Evolutionary conservation across 2,888 invertebrate species (phyloP).

Genomic region (Drosophila mercatorum): DNA sequence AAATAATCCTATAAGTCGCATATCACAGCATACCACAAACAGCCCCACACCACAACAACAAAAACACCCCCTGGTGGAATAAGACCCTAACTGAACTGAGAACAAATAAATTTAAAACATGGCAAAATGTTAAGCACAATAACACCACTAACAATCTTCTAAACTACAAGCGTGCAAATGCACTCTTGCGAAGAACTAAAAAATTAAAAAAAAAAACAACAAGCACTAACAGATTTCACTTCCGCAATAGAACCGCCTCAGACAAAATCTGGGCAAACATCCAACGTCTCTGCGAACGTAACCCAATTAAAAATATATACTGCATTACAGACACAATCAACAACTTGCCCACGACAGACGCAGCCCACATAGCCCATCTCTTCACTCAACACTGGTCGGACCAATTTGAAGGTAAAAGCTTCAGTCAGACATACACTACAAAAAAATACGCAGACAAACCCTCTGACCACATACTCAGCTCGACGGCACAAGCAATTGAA

Average conservation of each 20-base stretch:
- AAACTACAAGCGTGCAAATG: constrained; percentile 20
- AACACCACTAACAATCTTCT: constrained; percentile 18
- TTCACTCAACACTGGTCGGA: neutral
- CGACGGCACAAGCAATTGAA: constrained; percentile 15
- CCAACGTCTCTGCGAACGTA: constrained; percentile 11
- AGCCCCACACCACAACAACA: constrained; percentile 8
- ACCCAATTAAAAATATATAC: constrained; percentile 9
- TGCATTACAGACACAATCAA: neutral
- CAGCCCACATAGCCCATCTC: neutral
- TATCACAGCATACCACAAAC: constrained; percentile 20
- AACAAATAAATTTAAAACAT: constrained; percentile 13
- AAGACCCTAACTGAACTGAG: constrained; percentile 1
- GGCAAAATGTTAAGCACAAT: constrained; percentile 10
- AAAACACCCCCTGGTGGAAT: constrained; percentile 25
- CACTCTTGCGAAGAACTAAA: neutral
- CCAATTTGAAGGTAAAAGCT: neutral
- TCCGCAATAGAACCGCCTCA: neutral
- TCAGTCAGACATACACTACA: neutral
- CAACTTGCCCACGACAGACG: neutral
- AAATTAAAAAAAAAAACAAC: neutral
- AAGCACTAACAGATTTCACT: too few species aligned
- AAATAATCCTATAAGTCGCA: constrained; percentile 21
- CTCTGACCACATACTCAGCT: constrained; percentile 6
- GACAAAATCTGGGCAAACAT: constrained; percentile 14
- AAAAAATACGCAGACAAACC: constrained; percentile 16